Evolutionary conservation across 2,797 vertebrate genomes (phyloP).

Genomic region (Gymnothorax javanicus): DNA sequence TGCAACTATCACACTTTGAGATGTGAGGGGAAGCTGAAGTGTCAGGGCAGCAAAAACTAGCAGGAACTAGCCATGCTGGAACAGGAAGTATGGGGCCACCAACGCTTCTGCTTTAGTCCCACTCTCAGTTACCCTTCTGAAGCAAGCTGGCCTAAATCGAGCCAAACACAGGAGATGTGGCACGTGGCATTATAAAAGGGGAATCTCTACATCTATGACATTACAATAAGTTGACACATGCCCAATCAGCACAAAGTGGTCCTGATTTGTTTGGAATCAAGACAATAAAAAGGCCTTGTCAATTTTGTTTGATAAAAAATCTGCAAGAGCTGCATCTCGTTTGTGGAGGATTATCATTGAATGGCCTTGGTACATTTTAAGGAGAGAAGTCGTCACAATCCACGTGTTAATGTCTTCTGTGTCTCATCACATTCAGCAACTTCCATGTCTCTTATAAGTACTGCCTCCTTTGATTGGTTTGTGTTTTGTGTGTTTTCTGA

Average conservation of each 20-base stretch:
- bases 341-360: not conserved
- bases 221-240: not conserved
- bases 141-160: not conserved
- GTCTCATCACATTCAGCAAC: no score
- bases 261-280: not conserved
- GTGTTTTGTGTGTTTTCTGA: no score
- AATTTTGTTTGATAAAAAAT: not conserved
- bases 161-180: not conserved
- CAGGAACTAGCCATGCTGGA: not conserved
- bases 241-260: not conserved
- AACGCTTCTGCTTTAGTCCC: not conserved
- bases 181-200: not conserved
- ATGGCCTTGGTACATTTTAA: not conserved
- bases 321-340: not conserved
- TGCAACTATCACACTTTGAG: not conserved
- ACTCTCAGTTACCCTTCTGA: not conserved
- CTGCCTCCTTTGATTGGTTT: no score
- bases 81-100: not conserved
- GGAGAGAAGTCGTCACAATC: not conserved
- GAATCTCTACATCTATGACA: not conserved
- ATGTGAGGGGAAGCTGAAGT: slow-evolving; percentile 14
- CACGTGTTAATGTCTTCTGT: no score
- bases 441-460: no score
- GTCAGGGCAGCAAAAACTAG: not conserved
- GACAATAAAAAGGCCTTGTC: not conserved